Conservation (phyloP, 2,113 vertebrate genomes). For the Xenopus laevis region DNA sequence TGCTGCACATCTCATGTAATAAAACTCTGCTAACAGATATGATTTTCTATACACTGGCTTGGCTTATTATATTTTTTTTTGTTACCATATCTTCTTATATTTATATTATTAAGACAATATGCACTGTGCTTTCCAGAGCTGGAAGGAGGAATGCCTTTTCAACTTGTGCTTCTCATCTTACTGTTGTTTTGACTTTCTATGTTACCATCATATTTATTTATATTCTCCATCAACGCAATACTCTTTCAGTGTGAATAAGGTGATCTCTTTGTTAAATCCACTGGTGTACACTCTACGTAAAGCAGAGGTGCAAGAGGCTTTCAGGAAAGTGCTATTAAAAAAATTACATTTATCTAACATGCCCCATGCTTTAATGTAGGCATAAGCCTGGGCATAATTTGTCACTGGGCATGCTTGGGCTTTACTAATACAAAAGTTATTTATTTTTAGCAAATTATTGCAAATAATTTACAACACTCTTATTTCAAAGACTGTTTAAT, state of each 20-base stretch:
- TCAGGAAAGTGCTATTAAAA: neutral
- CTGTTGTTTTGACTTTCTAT: constrained; percentile 34
- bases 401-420: no score
- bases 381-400: no score
- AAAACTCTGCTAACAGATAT: constrained; percentile 6
- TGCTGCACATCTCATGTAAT: constrained; percentile 23
- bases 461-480: no score
- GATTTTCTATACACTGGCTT: constrained; percentile 21
- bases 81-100: constrained; percentile 13
- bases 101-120: constrained; percentile 16
- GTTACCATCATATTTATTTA: constrained; percentile 31
- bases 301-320: constrained; percentile 7
- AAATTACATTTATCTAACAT: no score
- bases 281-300: constrained; percentile 30
- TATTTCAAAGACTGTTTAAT: no score
- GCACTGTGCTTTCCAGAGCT: constrained; percentile 5
- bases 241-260: constrained; percentile 7
- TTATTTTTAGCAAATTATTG: no score
- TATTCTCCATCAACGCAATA: constrained; percentile 12
- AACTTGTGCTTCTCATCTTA: constrained; percentile 26
- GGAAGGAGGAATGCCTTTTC: constrained; percentile 33
- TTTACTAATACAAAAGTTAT: no score
- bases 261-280: constrained; percentile 29
- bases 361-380: no score
- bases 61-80: constrained; percentile 25